Conservation (phyloP, 2,113 vertebrate genomes). For the Arenaria interpres region DNA sequence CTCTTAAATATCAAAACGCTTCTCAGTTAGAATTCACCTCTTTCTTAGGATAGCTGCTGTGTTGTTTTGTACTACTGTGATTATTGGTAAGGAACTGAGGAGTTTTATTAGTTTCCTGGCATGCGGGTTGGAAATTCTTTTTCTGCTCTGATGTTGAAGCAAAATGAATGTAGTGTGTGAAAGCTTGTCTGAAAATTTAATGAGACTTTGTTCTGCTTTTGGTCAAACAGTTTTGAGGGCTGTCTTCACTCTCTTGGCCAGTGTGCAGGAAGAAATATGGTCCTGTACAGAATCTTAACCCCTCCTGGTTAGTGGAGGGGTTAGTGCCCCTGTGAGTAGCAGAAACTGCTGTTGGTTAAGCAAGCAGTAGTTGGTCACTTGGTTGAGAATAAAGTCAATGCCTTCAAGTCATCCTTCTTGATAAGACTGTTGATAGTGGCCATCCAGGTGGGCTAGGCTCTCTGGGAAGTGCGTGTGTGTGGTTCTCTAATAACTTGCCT, state of each 20-base stretch:
- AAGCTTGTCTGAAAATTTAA: neutral
- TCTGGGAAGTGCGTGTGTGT: neutral
- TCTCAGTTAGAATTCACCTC: neutral
- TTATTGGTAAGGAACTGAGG: neutral
- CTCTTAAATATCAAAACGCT: neutral
- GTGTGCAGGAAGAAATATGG: neutral
- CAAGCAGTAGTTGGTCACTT: neutral
- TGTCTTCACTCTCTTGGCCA: neutral
- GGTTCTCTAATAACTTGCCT: neutral
- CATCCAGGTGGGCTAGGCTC: neutral
- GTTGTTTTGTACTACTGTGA: neutral
- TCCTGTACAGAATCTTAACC: neutral
- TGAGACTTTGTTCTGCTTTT: neutral
- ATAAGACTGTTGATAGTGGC: neutral
- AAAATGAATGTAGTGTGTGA: neutral
- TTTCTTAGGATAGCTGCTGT: neutral
- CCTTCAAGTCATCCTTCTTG: neutral
- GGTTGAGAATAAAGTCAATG: neutral
- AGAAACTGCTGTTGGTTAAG: neutral
- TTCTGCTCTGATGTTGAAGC: neutral
- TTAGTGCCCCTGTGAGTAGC: neutral
- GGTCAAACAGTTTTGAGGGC: neutral
- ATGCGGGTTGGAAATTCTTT: neutral
- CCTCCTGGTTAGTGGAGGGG: neutral
- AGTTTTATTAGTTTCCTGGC: neutral